phyloP scores from a whole-genome alignment of 2,888 invertebrate species.

The Serrognathus titanus region DNA sequence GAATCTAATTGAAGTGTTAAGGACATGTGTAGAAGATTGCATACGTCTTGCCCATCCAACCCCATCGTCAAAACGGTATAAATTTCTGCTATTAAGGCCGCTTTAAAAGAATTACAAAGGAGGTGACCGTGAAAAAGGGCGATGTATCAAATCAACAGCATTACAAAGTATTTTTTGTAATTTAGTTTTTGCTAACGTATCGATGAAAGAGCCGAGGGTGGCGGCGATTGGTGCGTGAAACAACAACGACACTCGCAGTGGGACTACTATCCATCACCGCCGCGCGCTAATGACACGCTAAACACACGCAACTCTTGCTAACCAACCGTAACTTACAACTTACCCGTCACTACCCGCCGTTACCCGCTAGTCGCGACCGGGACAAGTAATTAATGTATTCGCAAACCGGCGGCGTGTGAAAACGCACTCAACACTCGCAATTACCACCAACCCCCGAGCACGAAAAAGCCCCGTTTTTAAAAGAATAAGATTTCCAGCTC shows the following conservation, averaged over 20 bases:
- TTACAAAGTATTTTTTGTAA: conserved; percentile 9
- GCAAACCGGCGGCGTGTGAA: conserved; percentile 1
- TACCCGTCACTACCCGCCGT: conserved; percentile 6
- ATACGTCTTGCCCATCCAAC: too few species aligned
- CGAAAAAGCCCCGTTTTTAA: too few species aligned
- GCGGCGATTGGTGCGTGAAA: conserved; percentile 45
- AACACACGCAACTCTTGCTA: conserved; percentile 44
- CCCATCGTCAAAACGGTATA: too few species aligned
- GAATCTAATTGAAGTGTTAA: too few species aligned
- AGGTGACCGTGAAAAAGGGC: too few species aligned
- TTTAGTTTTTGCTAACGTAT: conserved; percentile 13
- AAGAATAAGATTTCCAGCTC: too few species aligned
- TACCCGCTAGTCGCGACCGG: conserved; percentile 32
- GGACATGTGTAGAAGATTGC: too few species aligned
- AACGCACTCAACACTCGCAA: conserved; percentile 1
- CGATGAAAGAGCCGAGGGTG: conserved; percentile 22
- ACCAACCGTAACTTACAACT: conserved; percentile 18
- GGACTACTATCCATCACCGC: conserved; percentile 46
- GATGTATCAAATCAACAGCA: conserved; percentile 12
- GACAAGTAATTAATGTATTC: conserved; percentile 44
- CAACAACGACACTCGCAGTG: conserved; percentile 46
- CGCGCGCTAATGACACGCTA: conserved; percentile 48
- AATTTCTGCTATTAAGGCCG: too few species aligned
- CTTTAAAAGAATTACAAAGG: too few species aligned
- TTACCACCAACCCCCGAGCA: background rate